phyloP scores from a whole-genome alignment of 2,113 vertebrate species.

The Monopterus albus region DNA sequence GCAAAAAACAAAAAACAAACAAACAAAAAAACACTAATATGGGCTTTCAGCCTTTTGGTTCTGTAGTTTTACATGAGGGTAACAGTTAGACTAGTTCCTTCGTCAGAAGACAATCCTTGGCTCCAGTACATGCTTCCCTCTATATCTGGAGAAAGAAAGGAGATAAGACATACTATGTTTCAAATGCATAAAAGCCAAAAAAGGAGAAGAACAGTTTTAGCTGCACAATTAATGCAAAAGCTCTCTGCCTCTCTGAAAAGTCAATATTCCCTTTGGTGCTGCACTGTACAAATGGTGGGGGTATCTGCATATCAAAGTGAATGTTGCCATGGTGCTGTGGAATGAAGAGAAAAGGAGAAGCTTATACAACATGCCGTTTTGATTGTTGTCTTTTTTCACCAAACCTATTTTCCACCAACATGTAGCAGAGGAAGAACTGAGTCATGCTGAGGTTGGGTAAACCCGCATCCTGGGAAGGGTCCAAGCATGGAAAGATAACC shows the following conservation, averaged over 20 bases:
- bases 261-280: conserved; percentile 68
- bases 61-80: conserved; percentile 44
- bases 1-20: no score
- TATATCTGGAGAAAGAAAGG: conserved; percentile 79
- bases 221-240: conserved; percentile 61
- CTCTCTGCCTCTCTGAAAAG: conserved; percentile 64
- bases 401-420: conserved; percentile 46
- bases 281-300: conserved; percentile 53
- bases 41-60: conserved; percentile 46
- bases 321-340: conserved; percentile 66
- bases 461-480: conserved; percentile 38
- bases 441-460: conserved; percentile 57
- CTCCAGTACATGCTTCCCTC: conserved; percentile 61
- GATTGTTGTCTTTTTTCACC: conserved; percentile 31
- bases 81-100: conserved; percentile 41
- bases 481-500: conserved; percentile 61
- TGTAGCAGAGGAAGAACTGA: conserved; percentile 41
- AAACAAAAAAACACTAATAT: neutral
- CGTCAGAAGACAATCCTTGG: conserved; percentile 22
- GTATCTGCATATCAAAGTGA: conserved; percentile 81
- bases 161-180: conserved; percentile 45
- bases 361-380: conserved; percentile 50
- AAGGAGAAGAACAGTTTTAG: conserved; percentile 24
- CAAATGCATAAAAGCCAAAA: conserved; percentile 11
- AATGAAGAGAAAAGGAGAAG: conserved; percentile 36